phyloP scores from a whole-genome alignment of 2,797 vertebrate genomes.

The Spinibarbus caldwelli region DNA sequence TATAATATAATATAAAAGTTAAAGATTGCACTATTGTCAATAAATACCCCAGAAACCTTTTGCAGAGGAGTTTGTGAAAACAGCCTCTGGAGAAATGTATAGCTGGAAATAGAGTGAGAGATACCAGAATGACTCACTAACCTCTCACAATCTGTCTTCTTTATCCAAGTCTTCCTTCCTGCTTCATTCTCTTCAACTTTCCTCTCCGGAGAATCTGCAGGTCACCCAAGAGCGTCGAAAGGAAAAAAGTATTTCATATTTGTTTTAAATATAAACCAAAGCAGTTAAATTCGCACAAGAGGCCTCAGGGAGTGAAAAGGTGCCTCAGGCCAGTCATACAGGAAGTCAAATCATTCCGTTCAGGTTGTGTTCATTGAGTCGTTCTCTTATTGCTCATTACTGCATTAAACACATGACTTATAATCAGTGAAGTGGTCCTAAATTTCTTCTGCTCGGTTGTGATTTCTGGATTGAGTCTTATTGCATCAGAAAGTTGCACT shows the following conservation, averaged over 20 bases:
- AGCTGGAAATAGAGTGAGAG: not conserved
- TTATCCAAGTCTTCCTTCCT: slow-evolving; percentile 15
- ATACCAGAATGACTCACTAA: slow-evolving; percentile 2
- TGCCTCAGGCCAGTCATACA: too few species aligned
- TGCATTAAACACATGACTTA: not conserved
- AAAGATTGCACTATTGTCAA: not conserved
- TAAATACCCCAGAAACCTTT: not conserved
- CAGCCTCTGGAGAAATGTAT: not conserved
- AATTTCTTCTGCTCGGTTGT: not conserved
- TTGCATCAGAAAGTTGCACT: not conserved
- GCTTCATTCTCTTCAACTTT: not conserved
- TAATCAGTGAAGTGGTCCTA: not conserved
- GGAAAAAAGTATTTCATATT: not conserved
- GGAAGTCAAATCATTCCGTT: not conserved
- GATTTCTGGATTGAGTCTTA: not conserved
- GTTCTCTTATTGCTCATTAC: not conserved
- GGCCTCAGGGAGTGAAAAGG: not conserved
- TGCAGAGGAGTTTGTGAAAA: not conserved
- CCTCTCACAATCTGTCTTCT: not conserved
- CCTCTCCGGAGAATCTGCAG: not conserved
- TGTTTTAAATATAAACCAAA: not conserved
- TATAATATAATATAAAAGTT: too few species aligned
- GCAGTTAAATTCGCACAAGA: not conserved
- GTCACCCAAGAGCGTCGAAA: not conserved
- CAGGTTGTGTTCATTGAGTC: not conserved